Evolutionary conservation across 1,140 invertebrate species (phyloP).

Genomic region (Ooceraea biroi): DNA sequence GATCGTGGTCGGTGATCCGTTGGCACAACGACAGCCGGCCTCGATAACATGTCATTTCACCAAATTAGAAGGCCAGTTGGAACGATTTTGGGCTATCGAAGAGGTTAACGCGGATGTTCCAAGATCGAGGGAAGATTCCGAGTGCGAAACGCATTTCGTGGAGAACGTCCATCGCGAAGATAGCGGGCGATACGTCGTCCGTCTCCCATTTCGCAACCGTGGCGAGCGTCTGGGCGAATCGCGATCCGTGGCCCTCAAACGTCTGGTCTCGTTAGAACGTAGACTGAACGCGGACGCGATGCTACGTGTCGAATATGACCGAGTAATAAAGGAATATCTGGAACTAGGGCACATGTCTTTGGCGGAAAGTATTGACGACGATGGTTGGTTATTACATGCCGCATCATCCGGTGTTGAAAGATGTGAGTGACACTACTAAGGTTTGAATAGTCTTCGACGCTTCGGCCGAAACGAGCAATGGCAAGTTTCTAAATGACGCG

Average conservation of each 20-base stretch:
- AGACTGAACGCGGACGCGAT: not conserved
- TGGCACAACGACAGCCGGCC: not conserved
- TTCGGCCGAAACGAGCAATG: not conserved
- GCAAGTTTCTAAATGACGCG: slow-evolving; percentile 72
- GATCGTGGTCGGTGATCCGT: slow-evolving; percentile 10
- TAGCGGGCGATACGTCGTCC: not conserved
- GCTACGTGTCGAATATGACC: not conserved
- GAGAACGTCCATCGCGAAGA: not conserved
- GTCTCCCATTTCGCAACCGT: not conserved
- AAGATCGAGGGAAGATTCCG: not conserved
- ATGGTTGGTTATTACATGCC: slow-evolving; percentile 38
- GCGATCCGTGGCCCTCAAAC: not conserved
- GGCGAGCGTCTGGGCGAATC: not conserved
- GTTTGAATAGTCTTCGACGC: not conserved
- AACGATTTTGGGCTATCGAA: not conserved
- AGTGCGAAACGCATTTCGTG: not conserved
- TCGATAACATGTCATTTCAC: not conserved
- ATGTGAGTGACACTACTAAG: slow-evolving; percentile 12
- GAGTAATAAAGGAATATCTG: slow-evolving; percentile 8
- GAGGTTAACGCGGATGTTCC: not conserved
- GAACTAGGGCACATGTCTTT: not conserved
- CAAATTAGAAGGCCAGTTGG: not conserved
- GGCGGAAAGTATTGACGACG: not conserved
- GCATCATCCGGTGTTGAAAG: slow-evolving; percentile 17
- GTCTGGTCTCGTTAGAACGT: not conserved